Evolutionary conservation across 2,797 vertebrate species (phyloP), one percentile per base, ranked within the genome.

Genomic region (Oophaga sylvatica): DNA sequence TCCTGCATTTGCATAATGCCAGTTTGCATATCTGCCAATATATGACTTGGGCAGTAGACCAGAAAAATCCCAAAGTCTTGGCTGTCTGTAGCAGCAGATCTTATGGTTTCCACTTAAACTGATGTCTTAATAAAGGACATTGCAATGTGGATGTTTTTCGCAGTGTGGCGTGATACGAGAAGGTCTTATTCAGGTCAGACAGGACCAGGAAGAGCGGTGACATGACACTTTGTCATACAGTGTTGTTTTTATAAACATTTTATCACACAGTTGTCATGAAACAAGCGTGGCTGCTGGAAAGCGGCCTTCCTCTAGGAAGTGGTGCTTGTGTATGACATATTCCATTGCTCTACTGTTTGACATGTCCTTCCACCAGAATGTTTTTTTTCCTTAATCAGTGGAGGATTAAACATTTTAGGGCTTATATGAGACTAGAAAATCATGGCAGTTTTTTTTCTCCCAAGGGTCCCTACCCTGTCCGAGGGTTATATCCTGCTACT

Each of bases 281-380:
- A 20, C 70, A 45, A 73, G 13, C 2, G 9, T 73, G 5, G n/a
- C 31, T 41, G 6, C 31, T 45, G 19, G 20, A 1, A 73, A 45
- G 26, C 70, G 6, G n/a, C 20, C 22, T 76, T 76, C 73, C 73
- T 76, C 41, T n/a, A 77, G 75, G 48, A 77, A 77, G 22, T 76
- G 45, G 41, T 22, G 5, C 73, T 48, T 76, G 45, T 41, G 17
- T 76, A n/a, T 48, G 41, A 53, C 70, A 20, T 19, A 71, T 13
- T 48, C 35, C 22, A 22, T 11, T 20, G 41, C 48, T 56, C 11
- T 26, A 20, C 20, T 15, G 2, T 26, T 77, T 77, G 48, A 53
- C 45, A 56, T 53, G 75, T 16, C 56, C 26, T 48, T 48, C 71
- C 20, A 45, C 41, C 17, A 73, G 71, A 73, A 2, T 45, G 22